Percentiles rank a stretch among this genome's conserved stretches.
These are phyloP conservation scores for Drosophila pseudotakahashii DNA, from an alignment of 2,888 invertebrate genomes.

Conservation along the genomic window DNA sequence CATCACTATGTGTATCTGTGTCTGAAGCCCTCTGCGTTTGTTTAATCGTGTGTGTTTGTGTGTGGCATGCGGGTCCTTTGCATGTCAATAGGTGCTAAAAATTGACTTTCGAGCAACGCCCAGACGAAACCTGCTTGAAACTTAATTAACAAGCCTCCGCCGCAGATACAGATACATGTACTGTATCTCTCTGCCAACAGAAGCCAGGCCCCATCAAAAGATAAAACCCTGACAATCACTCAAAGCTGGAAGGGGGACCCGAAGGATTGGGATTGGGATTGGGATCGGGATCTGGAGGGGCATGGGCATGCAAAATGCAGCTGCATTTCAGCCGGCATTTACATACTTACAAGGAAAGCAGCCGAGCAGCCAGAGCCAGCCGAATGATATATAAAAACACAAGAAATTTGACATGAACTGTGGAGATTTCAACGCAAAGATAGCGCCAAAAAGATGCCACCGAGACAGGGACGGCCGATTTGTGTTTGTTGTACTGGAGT, in stretches of 20 bases:
- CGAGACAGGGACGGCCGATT: slow-evolving; percentile 5
- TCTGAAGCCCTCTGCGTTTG: not conserved
- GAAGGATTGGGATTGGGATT: slow-evolving; percentile 42
- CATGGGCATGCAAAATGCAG: slow-evolving; percentile 53
- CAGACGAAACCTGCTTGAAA: slow-evolving; percentile 60
- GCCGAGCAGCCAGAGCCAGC: slow-evolving; percentile 18
- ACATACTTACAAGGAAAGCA: slow-evolving; percentile 79
- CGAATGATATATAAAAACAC: slow-evolving; percentile 79
- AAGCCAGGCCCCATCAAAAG: slow-evolving; percentile 76
- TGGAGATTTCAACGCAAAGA: slow-evolving; percentile 77
- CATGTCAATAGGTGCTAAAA: slow-evolving; percentile 78
- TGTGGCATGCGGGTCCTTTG: slow-evolving; percentile 54
- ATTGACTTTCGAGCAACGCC: slow-evolving; percentile 59
- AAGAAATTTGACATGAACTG: slow-evolving; percentile 80
- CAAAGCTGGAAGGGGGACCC: slow-evolving; percentile 65
- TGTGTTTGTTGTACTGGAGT: slow-evolving; percentile 1
- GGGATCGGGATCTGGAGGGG: slow-evolving; percentile 30
- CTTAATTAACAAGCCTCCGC: slow-evolving; percentile 69
- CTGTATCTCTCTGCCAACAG: slow-evolving; percentile 66
- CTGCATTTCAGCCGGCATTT: slow-evolving; percentile 67
- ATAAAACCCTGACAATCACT: slow-evolving; percentile 81
- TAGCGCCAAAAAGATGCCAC: slow-evolving; percentile 76
- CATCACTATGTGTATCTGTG: slow-evolving; percentile 3
- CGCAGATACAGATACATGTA: slow-evolving; percentile 33
- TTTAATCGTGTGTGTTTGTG: slow-evolving; percentile 2